A percentile compares a stretch with the other conserved stretches of the same genome.
Evolutionary conservation across 2,113 vertebrate species (phyloP).

Genomic region (Benitochromis conjunctus): DNA sequence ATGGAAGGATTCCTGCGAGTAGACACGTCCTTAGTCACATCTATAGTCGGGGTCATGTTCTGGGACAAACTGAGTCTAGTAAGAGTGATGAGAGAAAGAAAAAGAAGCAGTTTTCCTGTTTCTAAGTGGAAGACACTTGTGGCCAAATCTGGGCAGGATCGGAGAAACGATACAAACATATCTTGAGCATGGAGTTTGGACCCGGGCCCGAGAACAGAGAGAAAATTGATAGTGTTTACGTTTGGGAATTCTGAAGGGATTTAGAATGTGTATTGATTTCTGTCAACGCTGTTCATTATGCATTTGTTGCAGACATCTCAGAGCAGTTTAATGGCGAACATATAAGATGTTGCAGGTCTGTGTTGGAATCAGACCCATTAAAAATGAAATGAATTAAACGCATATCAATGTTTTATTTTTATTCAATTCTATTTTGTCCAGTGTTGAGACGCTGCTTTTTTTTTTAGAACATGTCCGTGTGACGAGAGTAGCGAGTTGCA

Average conservation of each 20-base stretch:
- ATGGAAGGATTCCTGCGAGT: constrained; percentile 28
- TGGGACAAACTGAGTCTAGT: background rate
- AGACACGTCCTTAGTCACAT: constrained; percentile 43
- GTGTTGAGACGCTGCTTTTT: background rate
- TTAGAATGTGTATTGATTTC: constrained; percentile 60
- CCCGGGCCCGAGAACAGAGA: constrained; percentile 15
- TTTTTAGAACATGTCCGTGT: background rate
- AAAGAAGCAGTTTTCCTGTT: constrained; percentile 40
- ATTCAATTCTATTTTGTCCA: background rate
- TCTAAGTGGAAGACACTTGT: constrained; percentile 53
- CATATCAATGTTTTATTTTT: background rate
- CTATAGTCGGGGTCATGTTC: constrained; percentile 17
- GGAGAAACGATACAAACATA: constrained; percentile 50
- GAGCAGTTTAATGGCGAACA: background rate
- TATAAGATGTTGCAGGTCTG: background rate
- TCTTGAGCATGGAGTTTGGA: constrained; percentile 42
- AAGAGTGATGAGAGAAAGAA: background rate
- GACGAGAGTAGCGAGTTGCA: background rate
- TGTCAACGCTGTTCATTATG: constrained; percentile 25
- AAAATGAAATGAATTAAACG: background rate
- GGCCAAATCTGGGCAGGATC: constrained; percentile 71
- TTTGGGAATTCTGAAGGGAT: constrained; percentile 46
- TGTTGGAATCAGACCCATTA: background rate
- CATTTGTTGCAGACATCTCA: constrained; percentile 14
- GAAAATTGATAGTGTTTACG: constrained; percentile 72